These are phyloP conservation scores for Symphodus melops DNA, from an alignment of 2,113 vertebrate species.

Conservation along the genomic window DNA sequence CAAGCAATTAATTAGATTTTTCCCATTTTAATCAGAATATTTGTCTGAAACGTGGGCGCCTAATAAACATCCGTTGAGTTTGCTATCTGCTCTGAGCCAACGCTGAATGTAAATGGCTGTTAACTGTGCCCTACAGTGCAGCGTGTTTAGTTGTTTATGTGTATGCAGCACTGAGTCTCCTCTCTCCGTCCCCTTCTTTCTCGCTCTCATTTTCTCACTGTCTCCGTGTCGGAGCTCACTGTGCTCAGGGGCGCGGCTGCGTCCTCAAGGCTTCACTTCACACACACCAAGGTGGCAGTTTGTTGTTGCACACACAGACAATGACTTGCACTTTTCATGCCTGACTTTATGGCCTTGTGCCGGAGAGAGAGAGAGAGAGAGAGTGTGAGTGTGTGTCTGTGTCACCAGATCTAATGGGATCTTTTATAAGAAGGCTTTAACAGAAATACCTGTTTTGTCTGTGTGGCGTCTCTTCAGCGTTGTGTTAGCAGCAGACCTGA, in stretches of 20 bases:
- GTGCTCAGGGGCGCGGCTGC: conserved; percentile 71
- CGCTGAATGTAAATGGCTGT: conserved; percentile 69
- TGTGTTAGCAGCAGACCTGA: conserved; percentile 48
- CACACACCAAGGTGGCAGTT: conserved; percentile 75
- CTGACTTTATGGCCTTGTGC: conserved; percentile 62
- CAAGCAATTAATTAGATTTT: conserved; percentile 83
- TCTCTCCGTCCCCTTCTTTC: conserved; percentile 27
- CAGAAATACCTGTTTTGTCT: conserved; percentile 46
- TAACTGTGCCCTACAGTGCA: conserved; percentile 59
- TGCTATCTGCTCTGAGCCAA: conserved; percentile 57
- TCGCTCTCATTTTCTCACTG: conserved; percentile 22
- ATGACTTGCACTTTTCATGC: conserved; percentile 80
- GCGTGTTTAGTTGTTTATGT: conserved; percentile 55
- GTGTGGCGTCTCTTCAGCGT: conserved; percentile 39
- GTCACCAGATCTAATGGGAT: conserved; percentile 70
- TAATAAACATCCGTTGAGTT: conserved; percentile 77
- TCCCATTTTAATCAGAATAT: conserved; percentile 79
- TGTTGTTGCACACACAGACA: conserved; percentile 72
- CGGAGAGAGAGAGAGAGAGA: too few relatives aligned
- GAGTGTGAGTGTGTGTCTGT: too few relatives aligned
- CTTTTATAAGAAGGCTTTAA: conserved; percentile 56
- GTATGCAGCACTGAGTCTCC: conserved; percentile 54
- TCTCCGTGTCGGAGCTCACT: conserved; percentile 55
- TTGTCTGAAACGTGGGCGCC: conserved; percentile 69
- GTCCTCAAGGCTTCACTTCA: conserved; percentile 76